These are phyloP conservation scores for Acanthornis magna DNA, from an alignment of 2,797 vertebrate species.

Conservation along the genomic window DNA sequence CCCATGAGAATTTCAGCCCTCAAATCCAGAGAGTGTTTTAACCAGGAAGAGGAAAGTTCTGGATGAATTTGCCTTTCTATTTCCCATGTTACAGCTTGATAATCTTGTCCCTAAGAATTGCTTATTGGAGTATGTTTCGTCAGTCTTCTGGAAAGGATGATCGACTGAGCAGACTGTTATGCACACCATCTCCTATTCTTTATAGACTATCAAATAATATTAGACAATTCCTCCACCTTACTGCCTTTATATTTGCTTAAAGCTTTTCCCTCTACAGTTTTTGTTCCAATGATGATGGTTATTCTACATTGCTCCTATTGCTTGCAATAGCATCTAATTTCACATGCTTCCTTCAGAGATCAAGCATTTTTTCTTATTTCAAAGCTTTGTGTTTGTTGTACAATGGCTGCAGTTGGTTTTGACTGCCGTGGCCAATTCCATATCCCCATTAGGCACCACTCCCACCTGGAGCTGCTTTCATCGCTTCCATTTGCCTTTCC, in stretches of 20 bases:
- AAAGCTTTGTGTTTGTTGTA: background rate
- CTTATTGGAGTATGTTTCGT: background rate
- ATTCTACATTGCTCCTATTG: background rate
- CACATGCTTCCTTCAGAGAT: background rate
- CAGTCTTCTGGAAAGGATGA: background rate
- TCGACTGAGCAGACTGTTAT: background rate
- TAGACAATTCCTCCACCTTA: background rate
- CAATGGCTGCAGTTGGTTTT: background rate
- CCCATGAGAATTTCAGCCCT: background rate
- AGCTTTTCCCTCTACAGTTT: background rate
- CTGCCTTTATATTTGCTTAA: background rate
- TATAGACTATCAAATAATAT: background rate
- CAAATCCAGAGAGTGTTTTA: background rate
- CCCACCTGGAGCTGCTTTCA: background rate
- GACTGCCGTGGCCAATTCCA: background rate
- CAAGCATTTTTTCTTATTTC: background rate
- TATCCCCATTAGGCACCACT: fast-evolving
- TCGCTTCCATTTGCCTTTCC: background rate
- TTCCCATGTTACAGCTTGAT: background rate
- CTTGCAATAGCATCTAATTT: background rate
- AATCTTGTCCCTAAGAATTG: background rate
- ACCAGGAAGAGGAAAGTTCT: background rate
- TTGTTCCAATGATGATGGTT: background rate
- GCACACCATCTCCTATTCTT: background rate
- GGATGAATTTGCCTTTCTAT: background rate